Evolutionary conservation across 2,113 vertebrate genomes (phyloP).

Genomic region (Phrynocephalus versicolor): DNA sequence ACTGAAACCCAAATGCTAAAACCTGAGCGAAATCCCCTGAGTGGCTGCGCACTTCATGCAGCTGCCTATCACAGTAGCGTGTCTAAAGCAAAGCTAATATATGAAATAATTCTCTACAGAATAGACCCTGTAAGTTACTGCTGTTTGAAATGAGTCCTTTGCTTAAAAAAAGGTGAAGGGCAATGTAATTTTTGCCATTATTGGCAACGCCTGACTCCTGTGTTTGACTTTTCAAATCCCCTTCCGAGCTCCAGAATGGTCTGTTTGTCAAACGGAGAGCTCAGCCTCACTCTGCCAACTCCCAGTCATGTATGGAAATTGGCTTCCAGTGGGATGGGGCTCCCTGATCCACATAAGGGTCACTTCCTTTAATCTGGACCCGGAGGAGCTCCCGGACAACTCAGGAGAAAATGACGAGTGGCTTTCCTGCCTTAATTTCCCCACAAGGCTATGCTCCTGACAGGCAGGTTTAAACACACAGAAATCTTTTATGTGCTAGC

Average conservation of each 20-base stretch:
- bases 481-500: background rate
- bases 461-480: conserved; percentile 12
- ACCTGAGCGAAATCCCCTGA: accelerated
- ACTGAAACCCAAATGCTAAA: accelerated
- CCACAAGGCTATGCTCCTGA: conserved; percentile 3
- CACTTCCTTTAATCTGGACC: conserved; percentile 26
- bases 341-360: conserved; percentile 16
- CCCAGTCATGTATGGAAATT: conserved; percentile 31
- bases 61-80: background rate
- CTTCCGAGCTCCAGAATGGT: background rate
- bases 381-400: conserved; percentile 2
- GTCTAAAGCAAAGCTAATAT: accelerated
- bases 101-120: background rate
- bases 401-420: conserved; percentile 1
- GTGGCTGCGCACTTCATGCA: background rate
- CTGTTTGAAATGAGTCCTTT: background rate
- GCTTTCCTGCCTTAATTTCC: conserved; percentile 14
- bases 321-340: conserved; percentile 14
- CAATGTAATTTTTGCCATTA: background rate
- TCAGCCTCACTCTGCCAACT: background rate
- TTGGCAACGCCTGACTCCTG: background rate
- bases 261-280: background rate
- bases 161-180: conserved; percentile 45
- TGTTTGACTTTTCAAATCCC: background rate
- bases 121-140: accelerated